Percentiles rank a stretch among this genome's conserved stretches.
Evolutionary conservation across 2,888 invertebrate genomes (phyloP).

Genomic region (Deilephila porcellus): DNA sequence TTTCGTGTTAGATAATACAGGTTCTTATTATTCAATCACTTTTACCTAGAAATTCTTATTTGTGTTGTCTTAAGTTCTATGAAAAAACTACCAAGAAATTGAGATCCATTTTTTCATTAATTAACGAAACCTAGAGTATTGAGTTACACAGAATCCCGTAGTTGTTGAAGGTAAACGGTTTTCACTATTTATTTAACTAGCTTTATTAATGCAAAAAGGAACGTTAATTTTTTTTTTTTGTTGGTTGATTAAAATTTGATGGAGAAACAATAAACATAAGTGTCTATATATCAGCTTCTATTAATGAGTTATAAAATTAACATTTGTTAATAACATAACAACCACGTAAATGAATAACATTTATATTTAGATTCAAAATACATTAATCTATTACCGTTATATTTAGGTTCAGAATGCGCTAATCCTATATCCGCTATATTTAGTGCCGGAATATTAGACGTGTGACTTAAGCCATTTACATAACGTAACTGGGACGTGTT

Average conservation of each 20-base stretch:
- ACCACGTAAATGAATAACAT: too few relatives aligned
- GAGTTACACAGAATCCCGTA: not conserved
- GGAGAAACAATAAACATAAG: not conserved
- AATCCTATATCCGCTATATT: not conserved
- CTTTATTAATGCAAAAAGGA: not conserved
- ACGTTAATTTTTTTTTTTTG: not conserved
- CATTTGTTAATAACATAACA: too few relatives aligned
- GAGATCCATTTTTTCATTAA: not conserved
- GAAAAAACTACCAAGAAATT: slow-evolving; percentile 4
- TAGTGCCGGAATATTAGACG: not conserved
- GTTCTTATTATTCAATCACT: not conserved
- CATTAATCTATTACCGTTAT: too few relatives aligned
- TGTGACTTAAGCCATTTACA: not conserved
- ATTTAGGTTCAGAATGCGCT: too few relatives aligned
- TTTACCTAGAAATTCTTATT: not conserved
- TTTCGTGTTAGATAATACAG: slow-evolving; percentile 6
- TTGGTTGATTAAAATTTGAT: not conserved
- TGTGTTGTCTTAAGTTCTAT: not conserved
- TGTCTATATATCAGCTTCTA: not conserved
- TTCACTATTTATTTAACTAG: not conserved
- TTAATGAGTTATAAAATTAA: not conserved
- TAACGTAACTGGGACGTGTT: slow-evolving; percentile 13
- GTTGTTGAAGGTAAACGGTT: not conserved
- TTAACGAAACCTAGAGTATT: not conserved
- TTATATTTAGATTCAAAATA: too few relatives aligned